These are phyloP conservation scores for Scartelaos histophorus DNA, from an alignment of 2,113 vertebrate genomes.

Conservation along the genomic window DNA sequence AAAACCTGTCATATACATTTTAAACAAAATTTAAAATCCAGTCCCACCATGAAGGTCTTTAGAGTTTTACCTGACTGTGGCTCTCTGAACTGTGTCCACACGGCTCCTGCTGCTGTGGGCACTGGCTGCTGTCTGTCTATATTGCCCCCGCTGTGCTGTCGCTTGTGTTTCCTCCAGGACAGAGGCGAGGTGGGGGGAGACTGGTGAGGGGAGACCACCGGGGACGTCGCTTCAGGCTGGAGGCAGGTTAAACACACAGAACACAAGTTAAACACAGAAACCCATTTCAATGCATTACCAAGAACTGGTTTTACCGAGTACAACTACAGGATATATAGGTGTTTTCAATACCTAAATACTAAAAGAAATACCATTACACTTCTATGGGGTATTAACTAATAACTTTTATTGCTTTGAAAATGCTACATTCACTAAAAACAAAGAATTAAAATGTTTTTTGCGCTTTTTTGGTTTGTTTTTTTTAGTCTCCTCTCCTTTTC, in stretches of 20 bases:
- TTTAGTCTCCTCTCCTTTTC: no score
- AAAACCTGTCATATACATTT: not conserved
- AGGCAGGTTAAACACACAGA: not conserved
- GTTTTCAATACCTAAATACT: not conserved
- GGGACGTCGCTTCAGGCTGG: conserved; percentile 90
- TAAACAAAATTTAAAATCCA: not conserved
- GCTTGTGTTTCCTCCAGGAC: conserved; percentile 93
- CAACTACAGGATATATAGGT: not conserved
- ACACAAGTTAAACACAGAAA: not conserved
- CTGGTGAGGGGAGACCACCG: conserved; percentile 94
- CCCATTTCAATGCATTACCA: not conserved
- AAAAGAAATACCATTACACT: no score
- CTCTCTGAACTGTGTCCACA: conserved; percentile 93
- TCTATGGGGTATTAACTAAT: no score
- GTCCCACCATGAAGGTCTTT: no score
- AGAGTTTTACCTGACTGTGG: conserved; percentile 83
- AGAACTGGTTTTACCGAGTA: not conserved
- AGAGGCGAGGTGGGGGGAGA: conserved; percentile 93
- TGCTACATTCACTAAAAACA: no score
- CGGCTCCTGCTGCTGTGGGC: conserved; percentile 75
- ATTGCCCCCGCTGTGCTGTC: conserved; percentile 92
- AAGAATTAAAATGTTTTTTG: no score
- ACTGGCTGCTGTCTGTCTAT: conserved; percentile 82
- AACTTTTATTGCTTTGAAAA: no score
- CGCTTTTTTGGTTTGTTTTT: no score